phyloP scores from a whole-genome alignment of 1,140 invertebrate species.

The Aphelinus certus region DNA sequence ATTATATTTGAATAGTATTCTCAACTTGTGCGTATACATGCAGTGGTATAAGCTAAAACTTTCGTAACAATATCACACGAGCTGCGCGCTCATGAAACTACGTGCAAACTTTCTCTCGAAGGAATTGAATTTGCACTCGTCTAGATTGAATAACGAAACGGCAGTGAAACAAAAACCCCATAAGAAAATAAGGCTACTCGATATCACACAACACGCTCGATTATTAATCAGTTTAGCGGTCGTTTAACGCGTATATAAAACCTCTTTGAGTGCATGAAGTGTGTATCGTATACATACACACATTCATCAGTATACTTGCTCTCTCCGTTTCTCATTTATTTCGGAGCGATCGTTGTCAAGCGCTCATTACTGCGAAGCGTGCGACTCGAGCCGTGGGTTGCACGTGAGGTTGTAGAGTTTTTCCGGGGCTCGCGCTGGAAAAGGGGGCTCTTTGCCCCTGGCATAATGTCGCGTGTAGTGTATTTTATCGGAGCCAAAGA shows the following conservation, averaged over 20 bases:
- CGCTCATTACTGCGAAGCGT: slow-evolving; percentile 19
- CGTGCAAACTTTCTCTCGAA: not conserved
- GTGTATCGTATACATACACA: slow-evolving; percentile 22
- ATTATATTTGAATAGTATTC: not conserved
- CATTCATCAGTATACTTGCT: not conserved
- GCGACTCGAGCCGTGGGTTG: not conserved
- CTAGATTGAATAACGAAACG: slow-evolving; percentile 20
- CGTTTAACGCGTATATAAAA: slow-evolving; percentile 23
- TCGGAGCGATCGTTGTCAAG: slow-evolving; percentile 34
- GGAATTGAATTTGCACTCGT: slow-evolving; percentile 25
- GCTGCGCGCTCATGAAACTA: slow-evolving; percentile 10
- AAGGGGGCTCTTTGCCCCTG: slow-evolving; percentile 21
- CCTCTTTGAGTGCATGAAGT: slow-evolving; percentile 1
- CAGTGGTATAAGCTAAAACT: slow-evolving; percentile 1
- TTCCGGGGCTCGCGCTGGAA: not conserved
- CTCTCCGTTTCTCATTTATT: slow-evolving; percentile 6
- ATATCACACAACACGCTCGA: slow-evolving; percentile 11
- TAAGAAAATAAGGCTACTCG: too few relatives aligned
- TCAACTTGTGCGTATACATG: not conserved
- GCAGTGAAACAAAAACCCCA: not conserved
- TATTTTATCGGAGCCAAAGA: slow-evolving; percentile 10
- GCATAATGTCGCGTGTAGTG: slow-evolving; percentile 27
- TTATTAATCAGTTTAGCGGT: slow-evolving; percentile 30
- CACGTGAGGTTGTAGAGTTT: slow-evolving; percentile 34
- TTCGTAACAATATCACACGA: not conserved